Base-by-base conservation (phyloP, 2,113 vertebrate genomes). In the Podilymbus podiceps region DNA sequence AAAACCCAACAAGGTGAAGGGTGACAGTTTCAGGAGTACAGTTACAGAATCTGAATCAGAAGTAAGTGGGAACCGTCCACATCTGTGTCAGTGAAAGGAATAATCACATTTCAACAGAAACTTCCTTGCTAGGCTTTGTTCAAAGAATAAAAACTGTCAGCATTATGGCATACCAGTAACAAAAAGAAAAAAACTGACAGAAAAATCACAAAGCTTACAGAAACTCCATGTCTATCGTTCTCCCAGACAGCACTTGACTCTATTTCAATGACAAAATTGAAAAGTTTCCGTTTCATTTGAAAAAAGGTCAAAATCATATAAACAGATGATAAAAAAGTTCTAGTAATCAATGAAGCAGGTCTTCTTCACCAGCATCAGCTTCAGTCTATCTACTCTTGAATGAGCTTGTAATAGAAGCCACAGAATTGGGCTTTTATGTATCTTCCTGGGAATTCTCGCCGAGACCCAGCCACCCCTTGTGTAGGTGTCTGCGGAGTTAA, bases 101-200 rank as follows among this genome's bases (percentile, higher is more conserved):
- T 89, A 95, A 93, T 73, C 84, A 76, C 53, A 69, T 95, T 95
- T 89, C 62, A 91, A 78, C 49, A 89, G 59, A 88, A 92, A 95
- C 42, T 91, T 93, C 84, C 77, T 93, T 82, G 62, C 84, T 91
- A 89, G 77, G 62, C n/a, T 91, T 93, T 95, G 81, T 93, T 97
- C 80, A 76, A 92, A 95, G 89, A 92, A 93, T 90, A 94, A 92
- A 95, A 93, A 62, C 90, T 94, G 96, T 89, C 90, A 96, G 77
- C 31, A 85, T 91, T 82, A 42, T 50, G 60, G 84, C 55, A 89
- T 66, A 69, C 24, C 19, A 42, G 50, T 76, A 91, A 85, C n/a
- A 58, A 84, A 84, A 84, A 71, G 79, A 93, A 90, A 80, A 50
- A 93, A 93, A 56, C 58, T 76, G 81, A 69, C 80, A 92, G 69